A percentile compares a stretch with the other conserved stretches of the same genome.
phyloP scores from a whole-genome alignment of 2,113 vertebrate species.

The Taxidea taxus region DNA sequence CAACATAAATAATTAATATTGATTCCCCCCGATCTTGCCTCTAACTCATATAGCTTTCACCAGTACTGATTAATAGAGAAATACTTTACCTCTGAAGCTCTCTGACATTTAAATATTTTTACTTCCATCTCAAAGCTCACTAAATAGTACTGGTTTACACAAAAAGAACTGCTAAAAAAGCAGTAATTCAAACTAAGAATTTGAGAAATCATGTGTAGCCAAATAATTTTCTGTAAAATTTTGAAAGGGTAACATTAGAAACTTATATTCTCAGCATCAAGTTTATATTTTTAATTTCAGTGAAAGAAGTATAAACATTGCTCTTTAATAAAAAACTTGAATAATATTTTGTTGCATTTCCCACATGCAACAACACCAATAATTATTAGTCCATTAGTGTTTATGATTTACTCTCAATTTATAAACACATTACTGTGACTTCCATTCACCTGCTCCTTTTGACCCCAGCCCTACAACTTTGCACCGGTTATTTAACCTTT shows the following conservation, averaged over 20 bases:
- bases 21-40: constrained; percentile 33
- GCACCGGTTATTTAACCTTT: not conserved
- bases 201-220: constrained; percentile 7
- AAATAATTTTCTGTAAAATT: not conserved
- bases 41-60: constrained; percentile 24
- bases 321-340: not conserved
- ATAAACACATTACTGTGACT: not conserved
- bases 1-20: constrained; percentile 69
- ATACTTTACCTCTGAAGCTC: constrained; percentile 43
- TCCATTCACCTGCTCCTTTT: not conserved
- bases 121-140: constrained; percentile 20
- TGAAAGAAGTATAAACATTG: not conserved
- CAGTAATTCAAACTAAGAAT: constrained; percentile 1
- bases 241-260: not conserved
- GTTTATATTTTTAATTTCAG: not conserved
- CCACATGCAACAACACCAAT: not conserved
- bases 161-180: constrained; percentile 15
- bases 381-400: not conserved
- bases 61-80: constrained; percentile 38
- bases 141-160: not conserved
- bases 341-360: not conserved
- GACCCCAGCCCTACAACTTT: not conserved
- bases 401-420: not conserved
- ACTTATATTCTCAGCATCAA: not conserved
- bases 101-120: constrained; percentile 68